Percentiles rank a stretch among this genome's conserved stretches.
These are phyloP conservation scores for Pantelozetes paolii DNA, from an alignment of 2,888 invertebrate genomes.

Conservation along the genomic window DNA sequence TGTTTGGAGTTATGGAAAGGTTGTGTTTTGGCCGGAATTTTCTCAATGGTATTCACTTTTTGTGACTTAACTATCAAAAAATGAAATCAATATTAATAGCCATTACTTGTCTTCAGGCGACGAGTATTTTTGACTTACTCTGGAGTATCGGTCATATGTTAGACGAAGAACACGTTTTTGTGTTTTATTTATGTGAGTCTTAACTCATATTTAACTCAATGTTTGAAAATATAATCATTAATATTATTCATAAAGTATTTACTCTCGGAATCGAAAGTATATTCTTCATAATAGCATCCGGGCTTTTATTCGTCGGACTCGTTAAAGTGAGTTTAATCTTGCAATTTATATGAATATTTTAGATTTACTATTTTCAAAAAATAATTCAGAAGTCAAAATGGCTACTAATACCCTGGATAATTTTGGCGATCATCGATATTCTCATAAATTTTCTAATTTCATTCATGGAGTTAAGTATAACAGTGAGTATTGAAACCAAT, in stretches of 20 bases:
- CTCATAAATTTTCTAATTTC: constrained; percentile 36
- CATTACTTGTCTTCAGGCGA: constrained; percentile 10
- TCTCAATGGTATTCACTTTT: constrained; percentile 37
- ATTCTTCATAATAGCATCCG: no score
- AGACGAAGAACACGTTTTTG: constrained; percentile 32
- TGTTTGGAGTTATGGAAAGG: constrained; percentile 43
- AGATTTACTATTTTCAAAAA: background rate
- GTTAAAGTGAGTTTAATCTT: constrained; percentile 32
- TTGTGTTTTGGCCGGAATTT: constrained; percentile 41
- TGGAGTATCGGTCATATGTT: constrained; percentile 42
- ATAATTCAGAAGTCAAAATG: constrained; percentile 35
- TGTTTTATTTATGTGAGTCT: constrained; percentile 40
- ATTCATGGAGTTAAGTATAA: constrained; percentile 39
- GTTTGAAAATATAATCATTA: background rate
- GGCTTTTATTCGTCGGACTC: constrained; percentile 34
- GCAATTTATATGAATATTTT: background rate
- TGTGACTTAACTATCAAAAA: no score
- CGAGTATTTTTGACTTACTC: constrained; percentile 42
- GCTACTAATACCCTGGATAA: constrained; percentile 40
- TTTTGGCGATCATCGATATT: constrained; percentile 38
- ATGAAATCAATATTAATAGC: background rate
- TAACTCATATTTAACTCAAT: background rate
- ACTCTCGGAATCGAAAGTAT: constrained; percentile 41
- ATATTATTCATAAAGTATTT: constrained; percentile 38
- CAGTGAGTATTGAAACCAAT: constrained; percentile 20